phyloP scores from a whole-genome alignment of 2,797 vertebrate genomes.

The Glossophaga mutica region DNA sequence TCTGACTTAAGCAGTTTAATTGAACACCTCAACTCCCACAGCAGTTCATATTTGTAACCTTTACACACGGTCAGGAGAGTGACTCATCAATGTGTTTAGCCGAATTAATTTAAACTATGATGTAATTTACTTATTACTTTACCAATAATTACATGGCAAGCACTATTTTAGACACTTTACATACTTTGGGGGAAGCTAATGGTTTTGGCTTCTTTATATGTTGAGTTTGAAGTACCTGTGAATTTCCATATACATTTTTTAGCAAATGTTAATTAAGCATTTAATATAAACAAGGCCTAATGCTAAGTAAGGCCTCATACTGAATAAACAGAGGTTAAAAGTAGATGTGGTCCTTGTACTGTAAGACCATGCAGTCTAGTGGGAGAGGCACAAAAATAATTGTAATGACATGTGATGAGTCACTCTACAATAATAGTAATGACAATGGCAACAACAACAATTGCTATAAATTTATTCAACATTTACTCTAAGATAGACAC shows the following conservation, averaged over 20 bases:
- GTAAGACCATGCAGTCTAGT: background rate
- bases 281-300: background rate
- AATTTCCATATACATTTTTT: background rate
- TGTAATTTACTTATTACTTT: background rate
- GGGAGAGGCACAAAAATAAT: background rate
- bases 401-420: background rate
- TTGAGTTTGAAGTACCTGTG: background rate
- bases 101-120: background rate
- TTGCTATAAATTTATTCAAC: background rate
- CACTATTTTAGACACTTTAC: background rate
- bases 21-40: background rate
- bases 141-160: background rate
- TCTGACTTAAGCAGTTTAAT: background rate
- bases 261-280: background rate
- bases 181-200: background rate
- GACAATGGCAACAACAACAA: background rate
- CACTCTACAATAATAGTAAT: background rate
- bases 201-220: background rate
- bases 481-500: background rate
- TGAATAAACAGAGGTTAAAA: background rate
- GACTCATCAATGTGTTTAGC: background rate
- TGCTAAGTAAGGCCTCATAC: too few species aligned
- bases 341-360: background rate
- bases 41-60: conserved; percentile 11
- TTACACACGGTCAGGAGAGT: background rate